phyloP scores from a whole-genome alignment of 2,888 invertebrate genomes.

The Drosophila mimica region DNA sequence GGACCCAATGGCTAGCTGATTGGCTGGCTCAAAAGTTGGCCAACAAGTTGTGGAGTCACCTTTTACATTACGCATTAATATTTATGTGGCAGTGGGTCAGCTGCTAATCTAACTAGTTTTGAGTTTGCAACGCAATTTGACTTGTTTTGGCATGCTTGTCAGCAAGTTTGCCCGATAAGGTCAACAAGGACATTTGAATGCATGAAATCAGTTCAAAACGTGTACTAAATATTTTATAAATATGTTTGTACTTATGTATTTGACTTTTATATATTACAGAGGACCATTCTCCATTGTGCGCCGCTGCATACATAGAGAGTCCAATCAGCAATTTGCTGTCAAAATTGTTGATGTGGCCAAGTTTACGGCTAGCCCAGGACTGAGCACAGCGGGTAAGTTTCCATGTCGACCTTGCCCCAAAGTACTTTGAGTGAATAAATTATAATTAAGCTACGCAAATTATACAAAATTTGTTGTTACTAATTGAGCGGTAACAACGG shows the following conservation, averaged over 20 bases:
- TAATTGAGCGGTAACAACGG: conserved; percentile 64
- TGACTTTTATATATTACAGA: conserved; percentile 86
- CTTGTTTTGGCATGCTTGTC: conserved; percentile 16
- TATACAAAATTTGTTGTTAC: conserved; percentile 73
- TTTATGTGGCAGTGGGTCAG: conserved; percentile 42
- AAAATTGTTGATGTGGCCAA: conserved; percentile 99
- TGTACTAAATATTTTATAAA: conserved; percentile 17
- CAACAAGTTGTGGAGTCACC: conserved; percentile 48
- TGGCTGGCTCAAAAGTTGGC: conserved; percentile 41
- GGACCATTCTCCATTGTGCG: conserved; percentile 98
- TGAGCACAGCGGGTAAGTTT: conserved; percentile 95
- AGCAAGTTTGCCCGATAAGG: conserved; percentile 20
- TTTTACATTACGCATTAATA: conserved; percentile 55
- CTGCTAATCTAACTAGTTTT: conserved; percentile 19
- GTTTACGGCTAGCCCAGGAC: conserved; percentile 97
- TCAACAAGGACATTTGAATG: conserved; percentile 27
- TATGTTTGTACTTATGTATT: conserved; percentile 2
- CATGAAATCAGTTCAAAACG: conserved; percentile 27
- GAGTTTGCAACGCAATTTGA: conserved; percentile 7
- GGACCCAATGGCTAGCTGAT: background rate
- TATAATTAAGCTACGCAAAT: conserved; percentile 78
- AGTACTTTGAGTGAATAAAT: conserved; percentile 70
- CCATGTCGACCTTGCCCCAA: conserved; percentile 46
- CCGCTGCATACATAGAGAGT: conserved; percentile 97
- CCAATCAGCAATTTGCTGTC: conserved; percentile 97